Evolutionary conservation across 1,140 invertebrate species (phyloP), one percentile per base, ranked within the genome.

Genomic region (Phymorhynchus buccinoides): DNA sequence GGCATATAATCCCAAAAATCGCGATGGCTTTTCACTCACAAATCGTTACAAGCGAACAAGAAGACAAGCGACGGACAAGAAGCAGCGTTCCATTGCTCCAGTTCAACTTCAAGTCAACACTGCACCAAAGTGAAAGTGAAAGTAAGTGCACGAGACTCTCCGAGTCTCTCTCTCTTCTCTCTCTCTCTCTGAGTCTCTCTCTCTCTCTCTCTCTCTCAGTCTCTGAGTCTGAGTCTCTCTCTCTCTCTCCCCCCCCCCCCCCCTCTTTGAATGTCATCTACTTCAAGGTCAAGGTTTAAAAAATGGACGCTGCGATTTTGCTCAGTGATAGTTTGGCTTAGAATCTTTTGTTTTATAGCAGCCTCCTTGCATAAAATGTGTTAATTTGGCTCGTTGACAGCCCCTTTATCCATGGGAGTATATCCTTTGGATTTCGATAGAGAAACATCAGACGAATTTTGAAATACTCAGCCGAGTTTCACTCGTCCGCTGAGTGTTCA

Each of bases 61-160:
- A 52, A 9, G n/a, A 79, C 1, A 30, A 12, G 42, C 48, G 41
- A 79, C 42, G 32, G 22, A n/a, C 30, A n/a, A 30, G 7, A 41
- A 79, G 32, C 71, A 68, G 66, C 7, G 32, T 18, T 48, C 7
- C 18, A 9, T 48, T 48, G 7, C 66, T 68, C 7, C 66, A 32
- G n/a, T n/a, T 75, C 35, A 18, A 14, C 35, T 35, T 6, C 71
- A 52, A n/a, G 56, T 22, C 14, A 62, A 27, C 56, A 22, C n/a
- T 62, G 0, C 12, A 27, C 6, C n/a, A 62, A 16, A 62, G 56
- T 62, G 18, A 22, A 62, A 16, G 56, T 9, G 56, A 27, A 32
- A 62, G 81, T 83, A 83, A 83, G 81, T 83, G 66, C 62, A 41
- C 32, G 37, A 32, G 81, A 12, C n/a, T n/a, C n/a, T n/a, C n/a